Conservation (phyloP, 2,888 invertebrate species). For the Blera fallax region DNA sequence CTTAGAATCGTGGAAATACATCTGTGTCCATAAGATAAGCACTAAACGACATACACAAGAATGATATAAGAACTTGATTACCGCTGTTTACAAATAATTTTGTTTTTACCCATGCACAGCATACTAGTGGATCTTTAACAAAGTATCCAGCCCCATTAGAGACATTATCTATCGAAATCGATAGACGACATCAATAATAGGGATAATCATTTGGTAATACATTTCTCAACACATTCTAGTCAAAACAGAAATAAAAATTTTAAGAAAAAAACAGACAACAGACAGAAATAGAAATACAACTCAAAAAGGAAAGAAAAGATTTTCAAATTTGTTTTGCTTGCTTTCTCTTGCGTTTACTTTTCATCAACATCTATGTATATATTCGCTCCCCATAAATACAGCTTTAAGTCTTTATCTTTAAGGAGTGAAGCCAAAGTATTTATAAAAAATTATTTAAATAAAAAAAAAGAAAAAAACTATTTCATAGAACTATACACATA, state of each 20-base stretch:
- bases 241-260: neutral
- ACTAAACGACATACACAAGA: too few species aligned
- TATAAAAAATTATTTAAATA: constrained; percentile 14
- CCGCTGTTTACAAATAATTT: neutral
- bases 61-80: too few species aligned
- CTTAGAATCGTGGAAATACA: too few species aligned
- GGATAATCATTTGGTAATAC: neutral
- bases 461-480: constrained; percentile 34
- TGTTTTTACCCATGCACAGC: neutral
- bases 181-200: too few species aligned
- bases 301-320: neutral
- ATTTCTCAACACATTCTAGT: neutral
- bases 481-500: constrained; percentile 55
- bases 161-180: too few species aligned
- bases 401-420: constrained; percentile 41
- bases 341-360: constrained; percentile 56
- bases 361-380: constrained; percentile 1
- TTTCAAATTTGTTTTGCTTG: constrained; percentile 50
- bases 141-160: neutral
- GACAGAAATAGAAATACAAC: neutral
- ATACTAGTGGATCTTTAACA: neutral
- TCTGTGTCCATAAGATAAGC: too few species aligned
- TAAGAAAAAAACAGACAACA: neutral
- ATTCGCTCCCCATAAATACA: constrained; percentile 28
- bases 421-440: constrained; percentile 51